Conservation (phyloP, 2,113 vertebrate species). For the Platysternon megacephalum region DNA sequence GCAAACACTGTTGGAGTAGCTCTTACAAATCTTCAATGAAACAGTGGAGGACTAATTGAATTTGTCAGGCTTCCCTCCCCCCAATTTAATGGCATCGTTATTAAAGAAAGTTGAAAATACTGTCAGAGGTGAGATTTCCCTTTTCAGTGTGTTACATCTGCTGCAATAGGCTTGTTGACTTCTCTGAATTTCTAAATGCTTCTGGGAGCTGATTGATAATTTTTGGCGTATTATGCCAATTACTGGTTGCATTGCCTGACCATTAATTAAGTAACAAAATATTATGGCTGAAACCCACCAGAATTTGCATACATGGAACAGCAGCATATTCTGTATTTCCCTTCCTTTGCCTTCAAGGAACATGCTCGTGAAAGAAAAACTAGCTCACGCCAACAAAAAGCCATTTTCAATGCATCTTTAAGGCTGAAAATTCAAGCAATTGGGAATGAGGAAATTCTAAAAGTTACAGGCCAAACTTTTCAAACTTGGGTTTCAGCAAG, state of each 20-base stretch:
- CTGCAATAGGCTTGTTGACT: conserved; percentile 11
- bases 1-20: background rate
- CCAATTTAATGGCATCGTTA: background rate
- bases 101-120: background rate
- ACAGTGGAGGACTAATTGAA: conserved; percentile 17
- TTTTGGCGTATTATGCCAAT: background rate
- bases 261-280: background rate
- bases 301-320: background rate
- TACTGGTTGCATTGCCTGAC: background rate
- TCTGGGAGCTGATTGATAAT: background rate
- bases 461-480: background rate
- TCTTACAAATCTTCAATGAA: background rate
- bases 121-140: background rate
- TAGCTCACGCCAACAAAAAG: background rate
- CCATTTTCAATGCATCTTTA: background rate
- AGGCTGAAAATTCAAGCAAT: background rate
- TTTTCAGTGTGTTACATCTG: background rate
- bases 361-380: background rate
- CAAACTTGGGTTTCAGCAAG: background rate
- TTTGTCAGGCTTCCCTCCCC: background rate
- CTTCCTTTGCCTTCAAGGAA: background rate
- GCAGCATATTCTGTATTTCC: background rate
- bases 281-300: background rate
- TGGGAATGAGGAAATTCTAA: background rate
- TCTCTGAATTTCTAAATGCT: background rate